A percentile compares a stretch with the other conserved stretches of the same genome.
phyloP scores from a whole-genome alignment of 2,113 vertebrate genomes.

The Cathartes aura region DNA sequence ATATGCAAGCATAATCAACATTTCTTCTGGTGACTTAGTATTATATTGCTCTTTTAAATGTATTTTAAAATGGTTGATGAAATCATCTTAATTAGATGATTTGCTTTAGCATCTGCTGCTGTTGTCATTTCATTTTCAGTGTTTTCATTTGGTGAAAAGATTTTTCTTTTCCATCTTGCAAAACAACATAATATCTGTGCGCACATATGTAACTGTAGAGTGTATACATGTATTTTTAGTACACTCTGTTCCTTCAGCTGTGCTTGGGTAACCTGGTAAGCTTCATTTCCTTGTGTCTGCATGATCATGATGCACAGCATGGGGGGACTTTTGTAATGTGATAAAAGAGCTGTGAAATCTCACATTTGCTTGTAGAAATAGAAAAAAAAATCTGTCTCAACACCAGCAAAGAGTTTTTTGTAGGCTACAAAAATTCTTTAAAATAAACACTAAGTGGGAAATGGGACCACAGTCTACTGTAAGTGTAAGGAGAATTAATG shows the following conservation, averaged over 20 bases:
- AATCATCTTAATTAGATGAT: constrained; percentile 55
- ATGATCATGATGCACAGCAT: neutral
- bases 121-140: constrained; percentile 31
- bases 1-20: neutral
- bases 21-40: constrained; percentile 47
- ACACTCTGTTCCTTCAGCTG: constrained; percentile 17
- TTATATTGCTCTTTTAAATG: constrained; percentile 24
- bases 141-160: constrained; percentile 26
- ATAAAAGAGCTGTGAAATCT: constrained; percentile 30
- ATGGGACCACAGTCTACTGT: neutral
- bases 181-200: constrained; percentile 1
- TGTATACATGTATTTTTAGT: constrained; percentile 51
- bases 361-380: constrained; percentile 1
- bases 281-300: constrained; percentile 30
- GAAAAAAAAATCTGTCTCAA: neutral
- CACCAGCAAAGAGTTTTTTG: neutral
- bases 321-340: neutral
- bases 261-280: constrained; percentile 47
- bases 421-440: neutral
- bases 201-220: constrained; percentile 4
- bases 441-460: neutral
- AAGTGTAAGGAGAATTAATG: neutral
- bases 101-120: constrained; percentile 54
- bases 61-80: constrained; percentile 10
- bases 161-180: neutral